Evolutionary conservation across 37 sponge, comb jelly and placozoan species (phyloP), one percentile per base, ranked within the genome.

Genomic region (Theonella swinhoei): DNA sequence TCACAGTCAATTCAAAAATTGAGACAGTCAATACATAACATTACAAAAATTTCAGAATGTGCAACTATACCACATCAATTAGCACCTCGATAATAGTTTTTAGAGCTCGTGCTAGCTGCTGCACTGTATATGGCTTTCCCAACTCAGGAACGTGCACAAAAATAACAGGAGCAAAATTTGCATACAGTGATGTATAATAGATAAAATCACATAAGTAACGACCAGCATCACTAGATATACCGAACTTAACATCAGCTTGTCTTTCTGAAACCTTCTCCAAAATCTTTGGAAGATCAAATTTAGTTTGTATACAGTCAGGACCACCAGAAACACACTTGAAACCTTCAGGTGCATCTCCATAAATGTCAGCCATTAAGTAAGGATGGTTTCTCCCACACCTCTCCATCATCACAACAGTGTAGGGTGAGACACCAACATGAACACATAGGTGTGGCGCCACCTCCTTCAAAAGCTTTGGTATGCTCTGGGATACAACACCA

Each of bases 141-240:
- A 92, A 77, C 39, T 73, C 59, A 34, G 93, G 88, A 24, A 92
- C 88, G 61, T 92, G 93, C 0, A 92, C 86, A 80, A 92, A 92
- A 11, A 92, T 4, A 29, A 81, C 82, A 17, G 93, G 93, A 34
- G 85, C 72, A 0, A 64, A 33, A 2, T 59, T 72, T 41, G 38
- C 9, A 54, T 72, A 43, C 28, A 92, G 69, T 3, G 93, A 92
- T 23, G 77, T 84, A 79, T 92, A 92, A 59, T 92, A 92, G 33
- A 88, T 85, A 31, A 88, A 92, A 41, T 88, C 86, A 80, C 93
- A 92, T 3, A 92, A 82, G 58, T 92, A 92, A 0, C 85, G 80
- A 2, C 92, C 92, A 58, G 92, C 92, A 79, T 92, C 92, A 25
- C 30, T 20, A 11, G 92, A 92, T 31, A 68, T 41, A 28, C 36